Evolutionary conservation across 2,888 invertebrate species (phyloP), one percentile per base, ranked within the genome.

Genomic region (Drosophila macrospina): DNA sequence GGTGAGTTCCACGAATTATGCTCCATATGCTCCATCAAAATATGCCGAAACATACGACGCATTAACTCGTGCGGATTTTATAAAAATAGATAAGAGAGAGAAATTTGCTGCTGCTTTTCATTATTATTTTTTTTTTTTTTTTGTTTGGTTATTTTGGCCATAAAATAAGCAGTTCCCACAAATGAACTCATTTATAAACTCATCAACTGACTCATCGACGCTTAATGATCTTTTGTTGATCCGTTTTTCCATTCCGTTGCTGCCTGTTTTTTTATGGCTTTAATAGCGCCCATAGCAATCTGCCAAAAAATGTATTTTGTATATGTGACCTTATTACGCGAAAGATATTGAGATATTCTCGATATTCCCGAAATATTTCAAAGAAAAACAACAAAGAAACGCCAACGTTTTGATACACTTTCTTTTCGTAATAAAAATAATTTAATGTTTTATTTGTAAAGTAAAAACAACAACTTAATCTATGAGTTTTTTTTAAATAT

Each of bases 151-250:
- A n/a, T 55, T 26, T 62, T 54, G 52, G 26, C 57, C 16, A 39
- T 51, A 50, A 61, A 37, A 67, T 30, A 30, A 16, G 32, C 52
- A 51, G 55, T 60, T 47, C 36, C 45, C 59, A 50, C 54, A 76
- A 75, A 73, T 76, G 50, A 76, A 76, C 78, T 76, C 78, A 76
- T 76, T 76, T 76, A 77, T 69, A 77, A 62, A 72, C 73, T 56
- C 68, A 68, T 69, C 61, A 63, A 54, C 52, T 76, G 76, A 76
- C 62, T 73, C 78, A 73, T 72, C 78, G 42, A 50, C 52, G 51
- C 51, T 41, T 64, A 60, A 74, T 74, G 77, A 64, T 62, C 52
- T 54, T 39, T 37, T 62, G 20, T 34, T 65, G 72, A 66, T 56
- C 61, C 51, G 32, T 55, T 52, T 59, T 50, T 42, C 54, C 28